These are phyloP conservation scores for Plumapathes pennacea DNA, from an alignment of 92 coral and sea anemone genomes.

Conservation along the genomic window DNA sequence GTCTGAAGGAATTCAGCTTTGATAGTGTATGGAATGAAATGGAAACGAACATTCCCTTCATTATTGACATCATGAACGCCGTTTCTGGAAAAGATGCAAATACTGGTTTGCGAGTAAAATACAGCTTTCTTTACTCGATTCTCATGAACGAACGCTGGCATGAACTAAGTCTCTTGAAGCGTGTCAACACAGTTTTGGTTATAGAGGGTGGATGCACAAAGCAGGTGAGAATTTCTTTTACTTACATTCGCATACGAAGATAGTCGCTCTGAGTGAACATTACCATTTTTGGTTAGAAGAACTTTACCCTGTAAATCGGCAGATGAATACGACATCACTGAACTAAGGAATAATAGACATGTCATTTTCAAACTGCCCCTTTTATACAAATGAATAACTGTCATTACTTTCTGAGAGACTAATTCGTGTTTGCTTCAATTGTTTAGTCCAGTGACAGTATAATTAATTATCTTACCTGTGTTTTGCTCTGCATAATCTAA, in stretches of 20 bases:
- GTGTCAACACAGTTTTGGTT: conserved; percentile 59
- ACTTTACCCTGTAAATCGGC: not conserved
- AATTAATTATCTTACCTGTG: no score
- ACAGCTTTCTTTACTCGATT: conserved; percentile 53
- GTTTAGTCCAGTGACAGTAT: no score
- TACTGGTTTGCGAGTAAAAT: conserved; percentile 43
- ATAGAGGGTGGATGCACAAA: conserved; percentile 78
- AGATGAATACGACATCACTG: not conserved
- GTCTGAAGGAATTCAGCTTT: conserved; percentile 38
- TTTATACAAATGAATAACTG: no score
- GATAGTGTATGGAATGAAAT: conserved; percentile 50
- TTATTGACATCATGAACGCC: conserved; percentile 38
- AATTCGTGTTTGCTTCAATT: no score
- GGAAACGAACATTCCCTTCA: conserved; percentile 24
- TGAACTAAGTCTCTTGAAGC: conserved; percentile 58
- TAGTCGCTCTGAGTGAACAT: not conserved
- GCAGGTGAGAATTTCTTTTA: conserved; percentile 36
- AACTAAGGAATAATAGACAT: no score
- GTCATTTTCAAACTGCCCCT: no score
- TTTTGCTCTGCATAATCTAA: no score
- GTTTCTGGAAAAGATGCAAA: conserved; percentile 29
- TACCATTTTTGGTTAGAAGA: not conserved
- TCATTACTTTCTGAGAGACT: no score
- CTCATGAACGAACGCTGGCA: conserved; percentile 78
- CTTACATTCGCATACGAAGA: no score